Evolutionary conservation across 2,797 vertebrate genomes (phyloP), one percentile per base, ranked within the genome.

Genomic region (Brachyrhaphis roseni): DNA sequence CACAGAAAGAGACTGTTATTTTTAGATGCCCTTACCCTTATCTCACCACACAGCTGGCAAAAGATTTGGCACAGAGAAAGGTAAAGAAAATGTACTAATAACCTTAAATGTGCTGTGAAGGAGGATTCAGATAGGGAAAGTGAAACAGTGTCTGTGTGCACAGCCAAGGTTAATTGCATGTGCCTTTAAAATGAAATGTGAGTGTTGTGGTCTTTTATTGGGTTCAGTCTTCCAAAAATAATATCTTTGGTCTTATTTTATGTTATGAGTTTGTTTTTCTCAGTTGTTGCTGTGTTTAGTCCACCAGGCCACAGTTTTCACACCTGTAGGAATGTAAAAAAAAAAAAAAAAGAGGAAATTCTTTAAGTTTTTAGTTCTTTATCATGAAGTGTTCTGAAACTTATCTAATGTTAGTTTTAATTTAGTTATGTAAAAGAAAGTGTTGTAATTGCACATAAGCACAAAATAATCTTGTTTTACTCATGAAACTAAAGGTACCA

Each of bases 11-110:
- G 75, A 1, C 2, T 23, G 80, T 75, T 94, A 94, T 92, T 94
- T 94, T 94, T 93, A 93, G 91, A 82, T 79, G n/a, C 73, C 41
- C 41, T 66, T 16, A 84, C 66, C 83, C 90, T 94, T 95, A 94
- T 94, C 93, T 84, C 87, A 66, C 88, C 76, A 39, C 84, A 89
- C 94, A 94, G 92, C 90, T 88, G 87, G 85, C 71, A 77, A 76
- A 72, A 72, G 83, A 85, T 88, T 90, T 84, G 85, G 76, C 86
- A 82, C 72, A n/a, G 77, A 85, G 81, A 90, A 89, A 92, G 85
- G 90, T 91, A 93, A 91, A 89, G 87, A 86, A 92, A 89, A 87
- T 59, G 71, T 82, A 84, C 74, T 87, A 86, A 83, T 93, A 89
- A 92, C 85, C 86, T 90, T 88, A 76, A 84, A 31, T 55, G 76